Conservation (phyloP, 2,888 invertebrate species). For the Mimachlamys varia region DNA sequence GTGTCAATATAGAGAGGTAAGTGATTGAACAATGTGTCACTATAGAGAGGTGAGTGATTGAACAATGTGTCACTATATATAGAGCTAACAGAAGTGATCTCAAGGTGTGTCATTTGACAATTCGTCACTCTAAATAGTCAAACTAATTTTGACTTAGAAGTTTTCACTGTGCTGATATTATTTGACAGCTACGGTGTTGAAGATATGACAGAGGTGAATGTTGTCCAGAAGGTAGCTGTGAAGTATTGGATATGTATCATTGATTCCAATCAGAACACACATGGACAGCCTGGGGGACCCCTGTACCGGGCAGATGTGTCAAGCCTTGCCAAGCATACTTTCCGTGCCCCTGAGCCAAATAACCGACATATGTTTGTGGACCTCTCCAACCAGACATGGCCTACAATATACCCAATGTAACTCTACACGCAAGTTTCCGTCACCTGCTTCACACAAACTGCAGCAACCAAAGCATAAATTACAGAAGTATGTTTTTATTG, state of each 20-base stretch:
- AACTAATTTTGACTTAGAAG: too few relatives aligned
- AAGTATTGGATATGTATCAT: not conserved
- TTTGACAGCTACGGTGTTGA: not conserved
- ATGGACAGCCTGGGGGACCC: not conserved
- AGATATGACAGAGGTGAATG: not conserved
- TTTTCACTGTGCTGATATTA: too few relatives aligned
- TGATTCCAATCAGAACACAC: slow-evolving; percentile 1
- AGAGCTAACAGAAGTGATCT: too few relatives aligned
- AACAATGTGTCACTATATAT: too few relatives aligned
- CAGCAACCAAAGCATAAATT: too few relatives aligned
- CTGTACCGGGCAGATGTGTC: not conserved
- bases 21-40: too few relatives aligned
- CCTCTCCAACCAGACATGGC: not conserved
- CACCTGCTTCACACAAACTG: not conserved
- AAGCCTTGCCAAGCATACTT: not conserved
- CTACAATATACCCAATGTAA: too few relatives aligned
- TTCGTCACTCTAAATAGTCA: too few relatives aligned
- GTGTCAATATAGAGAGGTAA: too few relatives aligned
- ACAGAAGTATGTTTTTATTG: too few relatives aligned
- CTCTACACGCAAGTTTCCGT: not conserved
- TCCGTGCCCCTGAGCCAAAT: not conserved
- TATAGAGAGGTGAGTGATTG: too few relatives aligned
- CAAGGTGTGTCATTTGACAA: too few relatives aligned
- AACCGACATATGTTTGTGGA: not conserved
- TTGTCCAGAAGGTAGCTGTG: not conserved